Conservation (phyloP, 2,113 vertebrate species). For the Leucoraja erinaceus region DNA sequence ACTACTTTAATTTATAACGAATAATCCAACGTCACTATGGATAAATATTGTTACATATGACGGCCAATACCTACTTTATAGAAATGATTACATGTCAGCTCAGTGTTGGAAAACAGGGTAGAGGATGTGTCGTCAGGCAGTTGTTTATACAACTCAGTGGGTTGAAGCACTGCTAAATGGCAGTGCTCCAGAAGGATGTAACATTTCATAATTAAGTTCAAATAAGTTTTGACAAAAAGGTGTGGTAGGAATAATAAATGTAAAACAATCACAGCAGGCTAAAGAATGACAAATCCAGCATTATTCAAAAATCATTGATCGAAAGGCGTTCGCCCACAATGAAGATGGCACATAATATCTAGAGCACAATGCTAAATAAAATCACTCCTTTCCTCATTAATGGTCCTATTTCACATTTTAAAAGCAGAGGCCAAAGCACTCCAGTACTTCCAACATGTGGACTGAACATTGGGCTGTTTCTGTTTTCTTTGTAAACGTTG, state of each 20-base stretch:
- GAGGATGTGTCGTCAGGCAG: neutral
- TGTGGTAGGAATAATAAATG: neutral
- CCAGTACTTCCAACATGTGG: too few species aligned
- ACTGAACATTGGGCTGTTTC: too few species aligned
- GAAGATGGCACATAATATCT: neutral
- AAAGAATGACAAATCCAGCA: neutral
- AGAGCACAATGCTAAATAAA: neutral
- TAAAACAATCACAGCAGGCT: neutral
- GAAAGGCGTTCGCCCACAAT: neutral
- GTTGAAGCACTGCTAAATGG: neutral
- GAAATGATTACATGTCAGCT: neutral
- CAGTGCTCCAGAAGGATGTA: neutral
- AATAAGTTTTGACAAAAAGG: too few species aligned
- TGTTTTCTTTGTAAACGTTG: too few species aligned
- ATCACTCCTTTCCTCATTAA: neutral
- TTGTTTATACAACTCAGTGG: neutral
- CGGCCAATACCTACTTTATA: neutral
- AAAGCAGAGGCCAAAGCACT: neutral
- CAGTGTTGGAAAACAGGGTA: neutral
- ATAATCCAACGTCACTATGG: too few species aligned
- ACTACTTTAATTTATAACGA: neutral
- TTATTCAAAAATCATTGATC: neutral
- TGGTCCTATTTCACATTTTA: slow-evolving; percentile 1
- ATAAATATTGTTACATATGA: neutral
- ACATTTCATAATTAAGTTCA: neutral